Evolutionary conservation across 2,113 vertebrate species (phyloP).

Genomic region (Bucco capensis): DNA sequence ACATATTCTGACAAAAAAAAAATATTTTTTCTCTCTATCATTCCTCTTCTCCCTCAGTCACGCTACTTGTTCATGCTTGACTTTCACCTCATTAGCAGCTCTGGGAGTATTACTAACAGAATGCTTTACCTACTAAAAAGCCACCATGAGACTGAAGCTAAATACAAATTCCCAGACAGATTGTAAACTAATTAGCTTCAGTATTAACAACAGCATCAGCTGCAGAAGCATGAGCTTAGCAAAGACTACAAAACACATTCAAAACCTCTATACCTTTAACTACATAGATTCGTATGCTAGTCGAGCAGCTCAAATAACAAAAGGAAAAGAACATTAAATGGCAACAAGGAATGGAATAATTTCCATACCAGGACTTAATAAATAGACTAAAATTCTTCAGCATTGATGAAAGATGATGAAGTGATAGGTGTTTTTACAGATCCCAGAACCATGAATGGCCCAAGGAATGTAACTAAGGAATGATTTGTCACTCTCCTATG

Average conservation of each 20-base stretch:
- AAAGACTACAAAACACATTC: background rate
- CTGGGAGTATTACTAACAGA: background rate
- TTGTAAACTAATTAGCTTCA: background rate
- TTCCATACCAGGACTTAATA: background rate
- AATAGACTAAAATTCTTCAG: background rate
- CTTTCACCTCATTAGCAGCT: background rate
- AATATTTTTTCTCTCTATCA: background rate
- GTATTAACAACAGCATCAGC: background rate
- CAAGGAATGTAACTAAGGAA: background rate
- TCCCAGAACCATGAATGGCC: background rate
- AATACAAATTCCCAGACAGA: background rate
- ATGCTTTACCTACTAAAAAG: background rate
- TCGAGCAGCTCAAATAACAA: background rate
- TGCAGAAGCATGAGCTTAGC: background rate
- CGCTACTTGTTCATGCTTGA: background rate
- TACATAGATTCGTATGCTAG: background rate
- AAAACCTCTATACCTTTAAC: background rate
- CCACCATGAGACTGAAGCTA: background rate
- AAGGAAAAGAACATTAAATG: background rate
- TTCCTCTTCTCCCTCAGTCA: background rate
- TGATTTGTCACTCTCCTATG: background rate
- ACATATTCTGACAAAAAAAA: background rate
- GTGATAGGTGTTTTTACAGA: background rate
- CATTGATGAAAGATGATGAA: fast-evolving
- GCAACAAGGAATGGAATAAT: background rate